Conservation (phyloP, 2,888 invertebrate species). For the Protodeltote pygarga region DNA sequence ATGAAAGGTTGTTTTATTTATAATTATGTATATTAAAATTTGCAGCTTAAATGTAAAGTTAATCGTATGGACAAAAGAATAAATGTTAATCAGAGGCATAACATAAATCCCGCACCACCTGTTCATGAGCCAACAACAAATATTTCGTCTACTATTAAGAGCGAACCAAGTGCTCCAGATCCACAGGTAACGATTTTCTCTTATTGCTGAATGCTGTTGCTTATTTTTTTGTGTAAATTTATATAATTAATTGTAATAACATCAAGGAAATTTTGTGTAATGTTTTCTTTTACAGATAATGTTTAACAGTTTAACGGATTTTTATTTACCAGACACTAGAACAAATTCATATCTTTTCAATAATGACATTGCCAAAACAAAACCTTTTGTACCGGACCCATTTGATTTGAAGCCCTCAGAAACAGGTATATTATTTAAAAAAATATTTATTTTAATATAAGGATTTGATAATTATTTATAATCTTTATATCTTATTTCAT, state of each 20-base stretch:
- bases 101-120: slow-evolving; percentile 54
- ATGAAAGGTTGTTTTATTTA: slow-evolving; percentile 11
- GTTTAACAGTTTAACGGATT: slow-evolving; percentile 67
- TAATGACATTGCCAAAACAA: slow-evolving; percentile 57
- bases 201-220: not conserved
- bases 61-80: slow-evolving; percentile 90
- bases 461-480: no score
- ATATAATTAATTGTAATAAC: not conserved
- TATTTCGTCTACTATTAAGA: slow-evolving; percentile 52
- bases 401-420: slow-evolving; percentile 59
- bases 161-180: slow-evolving; percentile 48
- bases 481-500: no score
- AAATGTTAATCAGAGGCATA: slow-evolving; percentile 75
- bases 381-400: slow-evolving; percentile 57
- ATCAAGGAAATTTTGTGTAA: not conserved
- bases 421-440: slow-evolving; percentile 56
- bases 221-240: not conserved
- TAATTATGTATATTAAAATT: slow-evolving; percentile 41
- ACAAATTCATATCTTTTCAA: slow-evolving; percentile 63
- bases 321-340: slow-evolving; percentile 64
- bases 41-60: slow-evolving; percentile 89
- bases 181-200: slow-evolving; percentile 49
- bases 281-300: slow-evolving; percentile 62
- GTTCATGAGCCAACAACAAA: slow-evolving; percentile 56
- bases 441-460: not conserved